Evolutionary conservation across 92 coral and sea anemone species (phyloP).

Genomic region (Ricordea florida): DNA sequence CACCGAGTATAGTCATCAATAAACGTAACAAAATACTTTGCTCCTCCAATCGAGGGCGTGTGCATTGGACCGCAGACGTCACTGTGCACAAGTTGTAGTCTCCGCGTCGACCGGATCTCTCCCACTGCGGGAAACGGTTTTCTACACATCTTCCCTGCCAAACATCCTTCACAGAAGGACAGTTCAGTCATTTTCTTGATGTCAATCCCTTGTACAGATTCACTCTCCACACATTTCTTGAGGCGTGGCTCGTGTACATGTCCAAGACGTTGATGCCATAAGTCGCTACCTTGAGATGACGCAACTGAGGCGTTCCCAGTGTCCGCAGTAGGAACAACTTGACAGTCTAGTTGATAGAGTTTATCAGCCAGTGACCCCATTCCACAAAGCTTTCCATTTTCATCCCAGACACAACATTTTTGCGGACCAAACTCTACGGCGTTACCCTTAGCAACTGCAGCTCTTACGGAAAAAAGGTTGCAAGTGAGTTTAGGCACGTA

Average conservation of each 20-base stretch:
- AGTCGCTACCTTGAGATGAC: constrained; percentile 13
- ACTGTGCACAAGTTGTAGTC: no score
- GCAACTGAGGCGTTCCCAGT: constrained; percentile 32
- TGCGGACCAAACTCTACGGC: constrained; percentile 58
- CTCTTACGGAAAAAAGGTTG: constrained; percentile 58
- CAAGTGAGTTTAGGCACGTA: constrained; percentile 62
- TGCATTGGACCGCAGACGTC: no score
- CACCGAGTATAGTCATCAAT: no score
- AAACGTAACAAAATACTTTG: no score
- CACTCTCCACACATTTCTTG: constrained; percentile 29
- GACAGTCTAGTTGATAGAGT: constrained; percentile 56
- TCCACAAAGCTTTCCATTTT: constrained; percentile 53
- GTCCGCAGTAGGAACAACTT: constrained; percentile 37
- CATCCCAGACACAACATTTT: constrained; percentile 52
- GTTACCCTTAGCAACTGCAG: constrained; percentile 58
- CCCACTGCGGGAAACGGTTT: no score
- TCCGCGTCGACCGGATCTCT: no score
- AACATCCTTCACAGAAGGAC: no score
- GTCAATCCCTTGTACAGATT: no score
- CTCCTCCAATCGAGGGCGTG: no score
- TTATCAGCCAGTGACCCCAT: constrained; percentile 52
- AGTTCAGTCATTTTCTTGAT: no score
- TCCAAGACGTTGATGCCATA: constrained; percentile 54
- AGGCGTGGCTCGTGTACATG: constrained; percentile 43
- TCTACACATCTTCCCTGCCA: no score